A percentile compares a stretch with the other conserved stretches of the same genome.
These are phyloP conservation scores for Drosophila serrata DNA, from an alignment of 1,140 invertebrate species.

Conservation along the genomic window DNA sequence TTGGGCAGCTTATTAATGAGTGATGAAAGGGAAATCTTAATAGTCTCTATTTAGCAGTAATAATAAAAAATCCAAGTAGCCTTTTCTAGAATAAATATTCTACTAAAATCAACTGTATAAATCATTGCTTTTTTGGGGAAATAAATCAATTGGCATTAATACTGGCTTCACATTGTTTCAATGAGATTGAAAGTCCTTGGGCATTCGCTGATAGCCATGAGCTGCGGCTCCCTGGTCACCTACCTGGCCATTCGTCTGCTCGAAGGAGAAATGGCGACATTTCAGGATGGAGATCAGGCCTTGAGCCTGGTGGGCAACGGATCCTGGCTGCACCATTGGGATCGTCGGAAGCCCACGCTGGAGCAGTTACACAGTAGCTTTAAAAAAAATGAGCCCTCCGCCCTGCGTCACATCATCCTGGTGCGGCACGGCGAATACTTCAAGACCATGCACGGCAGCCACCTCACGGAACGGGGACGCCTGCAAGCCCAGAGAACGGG, in stretches of 20 bases:
- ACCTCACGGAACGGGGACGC: slow-evolving; percentile 93
- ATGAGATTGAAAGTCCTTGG: slow-evolving; percentile 47
- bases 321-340: slow-evolving; percentile 95
- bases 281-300: background rate
- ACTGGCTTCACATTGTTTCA: background rate
- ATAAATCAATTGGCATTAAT: background rate
- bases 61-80: background rate
- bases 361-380: slow-evolving; percentile 15
- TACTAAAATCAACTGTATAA: background rate
- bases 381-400: slow-evolving; percentile 88
- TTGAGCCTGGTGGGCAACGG: slow-evolving; percentile 51
- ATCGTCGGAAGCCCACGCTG: slow-evolving; percentile 88
- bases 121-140: background rate
- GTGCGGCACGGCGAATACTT: slow-evolving; percentile 98
- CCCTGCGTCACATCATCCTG: slow-evolving; percentile 93
- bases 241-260: slow-evolving; percentile 43
- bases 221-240: slow-evolving; percentile 55
- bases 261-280: slow-evolving; percentile 5
- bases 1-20: background rate
- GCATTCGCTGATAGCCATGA: slow-evolving; percentile 42
- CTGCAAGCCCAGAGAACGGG: slow-evolving; percentile 94
- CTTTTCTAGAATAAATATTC: background rate
- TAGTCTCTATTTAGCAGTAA: background rate
- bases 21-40: background rate
- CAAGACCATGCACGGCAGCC: slow-evolving; percentile 91